These are phyloP conservation scores for Tachina lurida DNA, from an alignment of 2,888 invertebrate genomes.

Conservation along the genomic window DNA sequence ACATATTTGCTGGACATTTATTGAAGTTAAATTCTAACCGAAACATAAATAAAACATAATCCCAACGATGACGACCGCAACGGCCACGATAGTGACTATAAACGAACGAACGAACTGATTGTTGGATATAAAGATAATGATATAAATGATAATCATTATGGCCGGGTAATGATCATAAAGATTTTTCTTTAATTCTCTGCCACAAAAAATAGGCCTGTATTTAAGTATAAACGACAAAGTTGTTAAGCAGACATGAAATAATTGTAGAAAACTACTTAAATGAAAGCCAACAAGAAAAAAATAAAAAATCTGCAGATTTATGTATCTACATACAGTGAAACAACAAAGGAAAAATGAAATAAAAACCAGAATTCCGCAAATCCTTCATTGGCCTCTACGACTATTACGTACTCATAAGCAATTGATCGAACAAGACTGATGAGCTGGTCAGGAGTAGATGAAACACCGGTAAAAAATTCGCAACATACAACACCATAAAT, in stretches of 20 bases:
- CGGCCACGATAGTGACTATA: constrained; percentile 24
- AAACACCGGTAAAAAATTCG: constrained; percentile 34
- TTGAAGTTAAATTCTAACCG: constrained; percentile 83
- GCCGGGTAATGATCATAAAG: constrained; percentile 35
- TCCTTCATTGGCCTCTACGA: constrained; percentile 38
- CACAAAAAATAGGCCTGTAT: constrained; percentile 21
- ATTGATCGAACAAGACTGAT: constrained; percentile 82
- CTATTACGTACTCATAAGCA: constrained; percentile 76
- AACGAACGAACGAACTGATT: constrained; percentile 48
- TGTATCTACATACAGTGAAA: constrained; percentile 23
- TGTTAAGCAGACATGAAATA: constrained; percentile 58
- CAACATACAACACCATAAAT: constrained; percentile 43
- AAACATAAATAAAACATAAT: constrained; percentile 84
- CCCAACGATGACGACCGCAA: constrained; percentile 70
- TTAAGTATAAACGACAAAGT: constrained; percentile 35
- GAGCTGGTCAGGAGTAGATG: constrained; percentile 69
- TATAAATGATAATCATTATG: constrained; percentile 57
- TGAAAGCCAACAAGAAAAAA: constrained; percentile 5
- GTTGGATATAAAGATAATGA: constrained; percentile 48
- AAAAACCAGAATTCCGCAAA: constrained; percentile 33
- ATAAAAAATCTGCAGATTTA: constrained; percentile 39
- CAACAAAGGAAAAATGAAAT: neutral
- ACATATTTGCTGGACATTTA: constrained; percentile 83
- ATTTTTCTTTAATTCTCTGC: neutral
- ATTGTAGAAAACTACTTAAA: constrained; percentile 35